Conservation (phyloP, 2,797 vertebrate genomes). For the Chiloscyllium punctatum region DNA sequence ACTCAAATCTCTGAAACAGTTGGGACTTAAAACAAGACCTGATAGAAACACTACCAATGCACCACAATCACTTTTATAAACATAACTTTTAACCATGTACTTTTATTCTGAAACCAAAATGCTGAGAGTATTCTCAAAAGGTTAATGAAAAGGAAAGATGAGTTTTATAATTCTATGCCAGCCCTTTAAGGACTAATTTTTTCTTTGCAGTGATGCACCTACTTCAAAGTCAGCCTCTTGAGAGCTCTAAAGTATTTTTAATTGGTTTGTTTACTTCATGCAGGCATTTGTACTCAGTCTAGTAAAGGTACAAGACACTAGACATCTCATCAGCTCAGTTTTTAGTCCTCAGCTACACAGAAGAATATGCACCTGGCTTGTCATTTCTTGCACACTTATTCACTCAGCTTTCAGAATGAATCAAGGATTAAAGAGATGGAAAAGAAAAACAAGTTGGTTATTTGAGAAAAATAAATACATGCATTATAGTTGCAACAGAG, state of each 20-base stretch:
- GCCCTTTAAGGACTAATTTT: not conserved
- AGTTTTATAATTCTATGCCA: not conserved
- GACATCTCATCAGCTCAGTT: not conserved
- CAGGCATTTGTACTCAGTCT: not conserved
- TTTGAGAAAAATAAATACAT: not conserved
- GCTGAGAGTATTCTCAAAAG: not conserved
- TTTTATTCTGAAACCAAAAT: not conserved
- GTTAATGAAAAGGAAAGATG: not conserved
- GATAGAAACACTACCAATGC: no score
- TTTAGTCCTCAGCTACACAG: not conserved
- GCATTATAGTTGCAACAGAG: not conserved
- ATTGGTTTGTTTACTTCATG: constrained; percentile 26
- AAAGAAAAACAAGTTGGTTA: not conserved
- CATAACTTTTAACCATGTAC: not conserved
- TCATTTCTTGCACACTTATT: not conserved
- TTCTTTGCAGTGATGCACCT: not conserved
- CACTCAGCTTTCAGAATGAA: not conserved
- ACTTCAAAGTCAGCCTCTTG: constrained; percentile 2
- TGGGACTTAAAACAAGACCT: no score
- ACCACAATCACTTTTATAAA: not conserved
- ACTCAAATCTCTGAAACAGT: no score
- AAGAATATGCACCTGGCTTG: not conserved
- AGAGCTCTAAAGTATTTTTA: constrained; percentile 16
- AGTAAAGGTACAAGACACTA: not conserved
- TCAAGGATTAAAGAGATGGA: not conserved